These are phyloP conservation scores for Harpagoxenus sublaevis DNA, from an alignment of 2,888 invertebrate species.

Conservation along the genomic window DNA sequence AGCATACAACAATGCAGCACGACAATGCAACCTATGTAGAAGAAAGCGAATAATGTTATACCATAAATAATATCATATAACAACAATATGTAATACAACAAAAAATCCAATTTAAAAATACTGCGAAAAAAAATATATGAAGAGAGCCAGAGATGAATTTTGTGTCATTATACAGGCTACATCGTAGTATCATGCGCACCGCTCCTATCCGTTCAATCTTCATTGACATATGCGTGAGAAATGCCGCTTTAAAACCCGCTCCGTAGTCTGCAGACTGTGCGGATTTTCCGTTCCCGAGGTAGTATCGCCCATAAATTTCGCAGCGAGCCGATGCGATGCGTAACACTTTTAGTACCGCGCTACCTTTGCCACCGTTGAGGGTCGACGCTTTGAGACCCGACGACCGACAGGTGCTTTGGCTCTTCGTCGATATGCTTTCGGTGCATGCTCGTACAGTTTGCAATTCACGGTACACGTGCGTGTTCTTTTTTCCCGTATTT, in stretches of 20 bases:
- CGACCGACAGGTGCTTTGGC: conserved; percentile 21
- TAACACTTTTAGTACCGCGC: conserved; percentile 68
- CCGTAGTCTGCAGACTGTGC: conserved; percentile 64
- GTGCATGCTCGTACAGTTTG: neutral
- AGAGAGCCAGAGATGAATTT: neutral
- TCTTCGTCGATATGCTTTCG: conserved; percentile 22
- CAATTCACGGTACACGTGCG: neutral
- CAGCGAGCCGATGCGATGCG: conserved; percentile 64
- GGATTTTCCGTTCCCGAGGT: conserved; percentile 58
- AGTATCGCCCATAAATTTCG: conserved; percentile 71
- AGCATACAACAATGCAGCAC: neutral
- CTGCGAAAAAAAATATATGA: neutral
- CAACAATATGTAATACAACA: neutral
- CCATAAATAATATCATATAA: neutral
- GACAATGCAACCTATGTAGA: neutral
- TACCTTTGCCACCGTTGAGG: conserved; percentile 50
- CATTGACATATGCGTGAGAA: conserved; percentile 71
- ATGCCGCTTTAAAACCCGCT: conserved; percentile 62
- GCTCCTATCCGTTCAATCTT: conserved; percentile 65
- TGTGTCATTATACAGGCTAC: neutral
- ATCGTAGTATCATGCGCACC: neutral
- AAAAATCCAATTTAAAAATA: neutral
- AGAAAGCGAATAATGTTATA: neutral
- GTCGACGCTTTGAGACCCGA: conserved; percentile 35
- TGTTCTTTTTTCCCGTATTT: neutral